Evolutionary conservation across 2,113 vertebrate species (phyloP).

Genomic region (Stercorarius parasiticus): DNA sequence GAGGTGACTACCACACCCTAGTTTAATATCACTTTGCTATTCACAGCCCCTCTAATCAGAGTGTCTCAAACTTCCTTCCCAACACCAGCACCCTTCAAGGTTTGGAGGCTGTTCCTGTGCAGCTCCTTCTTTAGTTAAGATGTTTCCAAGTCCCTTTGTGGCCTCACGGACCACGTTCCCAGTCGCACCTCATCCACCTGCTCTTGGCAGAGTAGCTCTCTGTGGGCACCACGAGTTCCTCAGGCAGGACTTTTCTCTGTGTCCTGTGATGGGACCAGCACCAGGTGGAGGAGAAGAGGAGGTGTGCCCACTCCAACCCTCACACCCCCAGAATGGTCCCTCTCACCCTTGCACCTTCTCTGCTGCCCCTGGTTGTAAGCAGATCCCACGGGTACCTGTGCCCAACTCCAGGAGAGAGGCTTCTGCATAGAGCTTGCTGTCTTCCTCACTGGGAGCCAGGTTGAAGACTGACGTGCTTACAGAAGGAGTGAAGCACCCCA

Average conservation of each 20-base stretch:
- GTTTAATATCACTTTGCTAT: background rate
- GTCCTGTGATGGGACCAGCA: background rate
- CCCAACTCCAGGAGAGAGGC: slow-evolving; percentile 54
- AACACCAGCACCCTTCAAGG: background rate
- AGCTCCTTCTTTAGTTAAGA: background rate
- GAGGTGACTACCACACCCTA: background rate
- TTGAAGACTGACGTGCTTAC: slow-evolving; percentile 54
- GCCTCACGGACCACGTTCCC: accelerated
- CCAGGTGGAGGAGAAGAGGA: background rate
- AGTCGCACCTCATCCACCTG: background rate
- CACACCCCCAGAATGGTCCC: background rate
- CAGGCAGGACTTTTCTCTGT: accelerated
- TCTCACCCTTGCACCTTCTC: background rate
- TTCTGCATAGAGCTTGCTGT: slow-evolving; percentile 7
- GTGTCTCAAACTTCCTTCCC: background rate
- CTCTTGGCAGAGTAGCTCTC: background rate
- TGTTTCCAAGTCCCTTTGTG: background rate
- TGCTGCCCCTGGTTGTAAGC: background rate
- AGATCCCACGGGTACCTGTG: slow-evolving; percentile 49
- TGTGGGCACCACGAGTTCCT: background rate
- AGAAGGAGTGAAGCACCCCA: slow-evolving; percentile 58
- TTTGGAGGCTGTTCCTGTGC: background rate
- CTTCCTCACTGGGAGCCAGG: background rate
- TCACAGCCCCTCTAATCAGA: background rate
- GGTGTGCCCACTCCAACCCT: background rate